These are phyloP conservation scores for Eospalax fontanierii DNA, from an alignment of 2,797 vertebrate genomes.

Conservation along the genomic window DNA sequence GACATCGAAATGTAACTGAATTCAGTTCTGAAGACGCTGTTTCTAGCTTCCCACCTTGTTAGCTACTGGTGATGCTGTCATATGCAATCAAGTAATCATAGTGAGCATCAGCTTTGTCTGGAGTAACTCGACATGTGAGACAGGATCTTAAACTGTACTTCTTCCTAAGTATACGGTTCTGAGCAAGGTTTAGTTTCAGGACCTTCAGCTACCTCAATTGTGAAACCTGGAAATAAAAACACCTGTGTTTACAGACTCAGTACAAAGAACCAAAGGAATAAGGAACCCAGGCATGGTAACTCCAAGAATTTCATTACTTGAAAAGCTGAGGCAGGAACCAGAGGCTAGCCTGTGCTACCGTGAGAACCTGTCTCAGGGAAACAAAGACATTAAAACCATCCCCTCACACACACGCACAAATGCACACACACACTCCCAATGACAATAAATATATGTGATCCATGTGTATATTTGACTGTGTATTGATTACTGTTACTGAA, in stretches of 20 bases:
- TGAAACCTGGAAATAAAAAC: not conserved
- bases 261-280: not conserved
- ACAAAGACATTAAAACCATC: not conserved
- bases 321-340: not conserved
- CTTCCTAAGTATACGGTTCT: not conserved
- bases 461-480: not conserved
- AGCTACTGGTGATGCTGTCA: not conserved
- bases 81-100: fast-evolving
- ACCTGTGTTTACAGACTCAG: not conserved
- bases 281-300: not conserved
- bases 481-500: not conserved
- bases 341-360: not conserved
- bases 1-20: not conserved
- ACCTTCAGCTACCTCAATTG: not conserved
- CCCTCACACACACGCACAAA: not conserved
- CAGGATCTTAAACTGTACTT: not conserved
- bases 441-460: not conserved
- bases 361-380: not conserved
- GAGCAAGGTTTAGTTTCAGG: slow-evolving; percentile 8
- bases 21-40: not conserved
- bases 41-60: not conserved
- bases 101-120: not conserved
- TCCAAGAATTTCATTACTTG: not conserved
- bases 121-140: not conserved
- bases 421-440: not conserved